Conservation (phyloP, 92 coral and sea anemone species). For the Porites rus region DNA sequence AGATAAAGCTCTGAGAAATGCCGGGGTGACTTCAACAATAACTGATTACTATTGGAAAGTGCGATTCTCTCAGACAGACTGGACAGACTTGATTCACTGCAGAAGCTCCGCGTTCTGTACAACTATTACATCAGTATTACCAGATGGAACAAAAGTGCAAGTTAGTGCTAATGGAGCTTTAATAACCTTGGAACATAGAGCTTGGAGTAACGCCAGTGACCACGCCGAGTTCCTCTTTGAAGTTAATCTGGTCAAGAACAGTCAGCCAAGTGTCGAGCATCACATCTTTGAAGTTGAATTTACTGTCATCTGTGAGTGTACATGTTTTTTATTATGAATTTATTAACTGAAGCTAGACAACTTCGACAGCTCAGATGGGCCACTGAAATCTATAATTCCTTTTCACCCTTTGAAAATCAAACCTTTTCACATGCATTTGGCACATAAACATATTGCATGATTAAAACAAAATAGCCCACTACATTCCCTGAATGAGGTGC, state of each 20-base stretch:
- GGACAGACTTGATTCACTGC: not conserved
- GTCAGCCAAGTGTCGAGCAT: too few species aligned
- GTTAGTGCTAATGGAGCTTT: not conserved
- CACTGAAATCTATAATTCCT: too few species aligned
- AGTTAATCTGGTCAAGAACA: not conserved
- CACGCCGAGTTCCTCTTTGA: not conserved
- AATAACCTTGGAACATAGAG: not conserved
- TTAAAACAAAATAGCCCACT: too few species aligned
- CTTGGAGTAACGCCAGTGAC: not conserved
- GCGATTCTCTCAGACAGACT: not conserved
- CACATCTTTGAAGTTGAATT: not conserved
- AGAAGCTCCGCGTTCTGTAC: not conserved
- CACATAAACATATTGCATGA: too few species aligned
- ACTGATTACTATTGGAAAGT: not conserved
- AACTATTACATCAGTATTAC: not conserved
- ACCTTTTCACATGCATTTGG: too few species aligned
- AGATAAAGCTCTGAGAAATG: not conserved
- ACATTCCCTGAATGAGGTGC: too few species aligned
- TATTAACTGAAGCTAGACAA: too few species aligned
- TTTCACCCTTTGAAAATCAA: too few species aligned
- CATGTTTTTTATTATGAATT: too few species aligned
- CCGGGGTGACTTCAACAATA: not conserved
- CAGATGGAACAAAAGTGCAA: not conserved
- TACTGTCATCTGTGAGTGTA: slow-evolving; percentile 5
- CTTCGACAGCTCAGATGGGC: too few species aligned